Percentiles rank a stretch among this genome's conserved stretches.
Conservation (phyloP, 1,140 invertebrate species). For the Heliconius melpomene region DNA sequence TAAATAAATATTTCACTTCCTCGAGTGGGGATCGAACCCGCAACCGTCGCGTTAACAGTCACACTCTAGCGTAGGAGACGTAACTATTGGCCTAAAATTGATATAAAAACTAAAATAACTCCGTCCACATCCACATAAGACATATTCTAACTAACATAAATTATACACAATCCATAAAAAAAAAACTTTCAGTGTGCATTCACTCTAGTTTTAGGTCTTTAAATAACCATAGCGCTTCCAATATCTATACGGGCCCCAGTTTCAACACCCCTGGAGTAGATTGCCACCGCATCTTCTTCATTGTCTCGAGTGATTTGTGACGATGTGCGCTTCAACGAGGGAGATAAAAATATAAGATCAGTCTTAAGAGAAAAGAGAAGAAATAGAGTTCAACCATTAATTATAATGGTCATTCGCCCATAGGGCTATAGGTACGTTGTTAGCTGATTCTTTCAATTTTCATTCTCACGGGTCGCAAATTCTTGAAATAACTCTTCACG, state of each 20-base stretch:
- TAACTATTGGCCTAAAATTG: no score
- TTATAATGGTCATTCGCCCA: conserved; percentile 66
- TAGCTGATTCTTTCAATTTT: conserved; percentile 62
- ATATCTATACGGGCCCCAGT: not conserved
- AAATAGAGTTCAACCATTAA: conserved; percentile 56
- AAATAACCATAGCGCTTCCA: not conserved
- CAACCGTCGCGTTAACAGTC: no score
- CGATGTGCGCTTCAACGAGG: conserved; percentile 43
- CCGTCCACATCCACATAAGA: no score
- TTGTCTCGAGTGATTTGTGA: conserved; percentile 74
- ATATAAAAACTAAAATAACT: no score
- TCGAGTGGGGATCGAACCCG: no score
- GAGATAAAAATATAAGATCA: conserved; percentile 46
- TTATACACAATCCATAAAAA: no score
- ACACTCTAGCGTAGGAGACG: no score
- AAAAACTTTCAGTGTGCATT: no score
- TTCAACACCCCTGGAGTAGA: conserved; percentile 7
- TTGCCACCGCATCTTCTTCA: conserved; percentile 59
- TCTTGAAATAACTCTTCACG: conserved; percentile 64
- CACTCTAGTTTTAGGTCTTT: not conserved
- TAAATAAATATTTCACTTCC: no score
- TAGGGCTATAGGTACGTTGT: conserved; percentile 44
- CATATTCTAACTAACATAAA: no score
- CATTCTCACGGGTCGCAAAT: conserved; percentile 56
- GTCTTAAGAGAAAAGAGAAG: conserved; percentile 43